Conservation (phyloP, 2,113 vertebrate genomes). For the Strix uralensis region DNA sequence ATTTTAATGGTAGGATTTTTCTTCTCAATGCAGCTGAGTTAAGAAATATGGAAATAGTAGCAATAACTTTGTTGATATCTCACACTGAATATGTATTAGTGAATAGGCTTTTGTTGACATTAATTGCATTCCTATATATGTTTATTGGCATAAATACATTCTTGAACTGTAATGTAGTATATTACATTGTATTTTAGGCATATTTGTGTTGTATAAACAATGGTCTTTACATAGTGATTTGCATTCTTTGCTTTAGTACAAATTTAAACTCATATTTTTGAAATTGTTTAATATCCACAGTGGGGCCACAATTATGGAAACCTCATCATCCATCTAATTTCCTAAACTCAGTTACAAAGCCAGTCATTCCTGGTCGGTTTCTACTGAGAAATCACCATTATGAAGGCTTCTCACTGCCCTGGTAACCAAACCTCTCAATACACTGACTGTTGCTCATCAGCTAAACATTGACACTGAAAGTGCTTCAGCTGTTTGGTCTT, state of each 20-base stretch:
- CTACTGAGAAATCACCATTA: neutral
- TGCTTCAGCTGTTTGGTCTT: neutral
- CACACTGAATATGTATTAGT: neutral
- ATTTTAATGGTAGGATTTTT: neutral
- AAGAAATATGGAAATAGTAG: neutral
- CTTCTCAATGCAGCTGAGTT: neutral
- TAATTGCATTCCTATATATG: constrained; percentile 19
- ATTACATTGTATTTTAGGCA: neutral
- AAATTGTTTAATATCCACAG: neutral
- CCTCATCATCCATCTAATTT: neutral
- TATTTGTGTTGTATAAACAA: constrained; percentile 11
- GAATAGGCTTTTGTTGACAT: constrained; percentile 4
- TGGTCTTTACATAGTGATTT: neutral
- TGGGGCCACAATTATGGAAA: neutral
- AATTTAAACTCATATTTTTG: neutral
- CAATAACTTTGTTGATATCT: constrained; percentile 10
- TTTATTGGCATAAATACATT: constrained; percentile 24
- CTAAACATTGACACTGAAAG: neutral
- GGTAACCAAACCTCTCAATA: neutral
- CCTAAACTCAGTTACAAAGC: neutral
- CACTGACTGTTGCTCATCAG: neutral
- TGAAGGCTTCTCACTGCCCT: neutral
- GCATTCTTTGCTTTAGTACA: neutral
- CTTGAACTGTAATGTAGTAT: neutral
- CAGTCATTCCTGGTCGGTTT: neutral